Conservation (phyloP, 2,797 vertebrate species). For the Gallinago stenura region DNA sequence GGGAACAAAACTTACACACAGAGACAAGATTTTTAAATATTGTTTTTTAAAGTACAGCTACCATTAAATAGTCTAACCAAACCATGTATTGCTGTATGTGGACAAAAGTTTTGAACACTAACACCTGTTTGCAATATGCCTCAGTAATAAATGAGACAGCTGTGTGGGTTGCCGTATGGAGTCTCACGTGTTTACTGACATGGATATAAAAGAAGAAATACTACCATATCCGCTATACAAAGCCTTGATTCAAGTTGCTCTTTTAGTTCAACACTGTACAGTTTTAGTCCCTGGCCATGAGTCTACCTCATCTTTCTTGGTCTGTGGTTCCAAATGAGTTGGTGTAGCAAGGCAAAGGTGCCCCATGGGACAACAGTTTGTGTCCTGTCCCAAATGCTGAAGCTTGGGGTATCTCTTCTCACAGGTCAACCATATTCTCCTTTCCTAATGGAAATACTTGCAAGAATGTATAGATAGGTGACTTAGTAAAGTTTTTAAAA, state of each 20-base stretch:
- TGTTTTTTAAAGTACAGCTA: not conserved
- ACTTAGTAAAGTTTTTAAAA: not conserved
- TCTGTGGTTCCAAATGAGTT: not conserved
- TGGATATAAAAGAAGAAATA: not conserved
- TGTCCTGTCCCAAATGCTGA: not conserved
- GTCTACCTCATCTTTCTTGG: not conserved
- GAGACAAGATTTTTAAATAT: not conserved
- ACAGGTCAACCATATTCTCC: not conserved
- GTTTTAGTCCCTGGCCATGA: not conserved
- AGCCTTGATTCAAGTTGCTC: fast-evolving
- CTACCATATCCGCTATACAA: not conserved
- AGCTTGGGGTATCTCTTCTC: not conserved
- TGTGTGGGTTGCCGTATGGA: not conserved
- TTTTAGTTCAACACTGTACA: not conserved
- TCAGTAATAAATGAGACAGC: not conserved
- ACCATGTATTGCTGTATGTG: not conserved
- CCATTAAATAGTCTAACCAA: not conserved
- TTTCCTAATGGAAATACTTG: not conserved
- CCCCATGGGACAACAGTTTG: fast-evolving
- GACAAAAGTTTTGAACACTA: not conserved
- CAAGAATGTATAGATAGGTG: not conserved
- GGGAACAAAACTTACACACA: not conserved
- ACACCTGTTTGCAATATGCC: not conserved
- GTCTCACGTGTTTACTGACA: not conserved
- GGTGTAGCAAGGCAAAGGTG: not conserved